Evolutionary conservation across 2,888 invertebrate species (phyloP).

Genomic region (Gastrophysa polygoni): DNA sequence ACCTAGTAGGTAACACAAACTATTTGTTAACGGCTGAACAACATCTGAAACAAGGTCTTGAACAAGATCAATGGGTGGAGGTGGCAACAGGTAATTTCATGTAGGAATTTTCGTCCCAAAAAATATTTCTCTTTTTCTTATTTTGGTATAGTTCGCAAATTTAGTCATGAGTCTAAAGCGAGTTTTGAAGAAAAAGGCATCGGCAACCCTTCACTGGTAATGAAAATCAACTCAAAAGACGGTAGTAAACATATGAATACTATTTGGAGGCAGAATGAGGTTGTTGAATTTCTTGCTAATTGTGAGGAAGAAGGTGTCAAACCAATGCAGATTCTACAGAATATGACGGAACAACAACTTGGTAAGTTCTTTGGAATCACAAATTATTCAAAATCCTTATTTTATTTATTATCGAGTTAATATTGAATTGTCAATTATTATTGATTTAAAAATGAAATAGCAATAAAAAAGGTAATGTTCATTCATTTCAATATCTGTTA

Average conservation of each 20-base stretch:
- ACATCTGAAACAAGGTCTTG: slow-evolving; percentile 70
- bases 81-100: slow-evolving; percentile 56
- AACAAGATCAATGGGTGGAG: slow-evolving; percentile 63
- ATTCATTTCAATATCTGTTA: neutral
- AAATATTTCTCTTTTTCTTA: too few relatives aligned
- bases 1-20: slow-evolving; percentile 62
- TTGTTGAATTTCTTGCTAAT: slow-evolving; percentile 72
- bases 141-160: slow-evolving; percentile 35
- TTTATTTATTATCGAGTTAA: too few relatives aligned
- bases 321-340: slow-evolving; percentile 48
- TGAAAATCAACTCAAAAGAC: slow-evolving; percentile 74
- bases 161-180: slow-evolving; percentile 38
- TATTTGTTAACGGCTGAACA: slow-evolving; percentile 65
- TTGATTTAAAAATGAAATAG: neutral
- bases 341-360: slow-evolving; percentile 35
- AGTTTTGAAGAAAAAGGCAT: slow-evolving; percentile 57
- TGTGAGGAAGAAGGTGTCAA: slow-evolving; percentile 65
- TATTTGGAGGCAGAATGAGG: slow-evolving; percentile 80
- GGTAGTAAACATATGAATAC: slow-evolving; percentile 80
- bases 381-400: too few relatives aligned
- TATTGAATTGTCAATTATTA: too few relatives aligned
- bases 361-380: slow-evolving; percentile 38
- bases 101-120: too few relatives aligned
- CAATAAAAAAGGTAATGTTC: neutral
- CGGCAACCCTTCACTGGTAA: slow-evolving; percentile 65